Evolutionary conservation across 1,140 invertebrate genomes (phyloP).

Genomic region (Polypedilum vanderplanki): DNA sequence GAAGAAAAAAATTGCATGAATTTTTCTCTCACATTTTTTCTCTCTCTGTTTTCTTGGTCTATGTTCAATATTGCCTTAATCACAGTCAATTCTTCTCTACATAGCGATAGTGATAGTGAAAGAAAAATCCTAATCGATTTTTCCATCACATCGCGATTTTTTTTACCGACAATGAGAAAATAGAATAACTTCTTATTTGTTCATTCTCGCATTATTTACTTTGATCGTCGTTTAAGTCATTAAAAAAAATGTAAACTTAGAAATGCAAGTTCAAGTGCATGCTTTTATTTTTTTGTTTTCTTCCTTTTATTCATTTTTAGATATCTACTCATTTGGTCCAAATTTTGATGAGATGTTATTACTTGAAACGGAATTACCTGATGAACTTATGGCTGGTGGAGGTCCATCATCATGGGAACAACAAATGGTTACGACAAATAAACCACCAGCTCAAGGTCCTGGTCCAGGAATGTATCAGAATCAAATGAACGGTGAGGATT

Average conservation of each 20-base stretch:
- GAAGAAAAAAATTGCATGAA: too few relatives aligned
- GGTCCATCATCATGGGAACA: conserved; percentile 59
- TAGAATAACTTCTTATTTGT: background rate
- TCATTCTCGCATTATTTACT: background rate
- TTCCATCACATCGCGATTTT: background rate
- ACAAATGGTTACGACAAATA: conserved; percentile 52
- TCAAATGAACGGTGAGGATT: conserved; percentile 60
- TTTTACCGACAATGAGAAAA: background rate
- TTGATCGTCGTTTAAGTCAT: too few relatives aligned
- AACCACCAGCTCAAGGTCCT: conserved; percentile 67
- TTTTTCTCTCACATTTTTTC: too few relatives aligned
- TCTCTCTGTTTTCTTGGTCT: too few relatives aligned
- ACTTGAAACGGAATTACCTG: conserved; percentile 85
- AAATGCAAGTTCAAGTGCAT: background rate
- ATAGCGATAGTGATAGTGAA: background rate
- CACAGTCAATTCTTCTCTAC: background rate
- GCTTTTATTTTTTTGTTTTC: background rate
- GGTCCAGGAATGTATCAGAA: conserved; percentile 55
- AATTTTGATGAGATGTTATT: conserved; percentile 71
- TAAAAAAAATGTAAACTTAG: background rate
- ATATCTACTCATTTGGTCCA: conserved; percentile 53
- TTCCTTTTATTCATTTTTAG: conserved; percentile 41
- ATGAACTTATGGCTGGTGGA: conserved; percentile 69
- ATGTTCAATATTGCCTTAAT: background rate
- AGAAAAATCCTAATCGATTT: background rate